phyloP scores from a whole-genome alignment of 2,888 invertebrate species.

The Alloplasta piceator region DNA sequence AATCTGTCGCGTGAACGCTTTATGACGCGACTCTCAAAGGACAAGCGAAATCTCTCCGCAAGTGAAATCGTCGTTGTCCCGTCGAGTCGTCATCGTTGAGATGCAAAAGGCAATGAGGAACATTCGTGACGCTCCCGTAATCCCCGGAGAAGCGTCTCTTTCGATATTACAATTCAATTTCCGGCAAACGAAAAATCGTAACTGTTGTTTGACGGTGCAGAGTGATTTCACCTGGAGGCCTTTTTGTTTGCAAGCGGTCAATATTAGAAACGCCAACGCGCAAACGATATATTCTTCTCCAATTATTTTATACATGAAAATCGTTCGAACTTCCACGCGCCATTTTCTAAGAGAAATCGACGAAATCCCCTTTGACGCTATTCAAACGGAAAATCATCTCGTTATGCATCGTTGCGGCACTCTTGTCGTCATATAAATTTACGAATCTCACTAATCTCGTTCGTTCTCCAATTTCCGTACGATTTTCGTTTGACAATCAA shows the following conservation, averaged over 20 bases:
- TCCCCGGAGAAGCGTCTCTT: constrained; percentile 27
- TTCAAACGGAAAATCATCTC: neutral
- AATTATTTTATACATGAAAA: constrained; percentile 29
- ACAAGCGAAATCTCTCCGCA: constrained; percentile 48
- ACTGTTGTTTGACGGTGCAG: neutral
- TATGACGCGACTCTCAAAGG: constrained; percentile 6
- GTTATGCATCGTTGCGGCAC: neutral
- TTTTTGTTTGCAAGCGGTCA: neutral
- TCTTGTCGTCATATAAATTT: neutral
- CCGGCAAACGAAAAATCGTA: too few species aligned
- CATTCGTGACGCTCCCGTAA: constrained; percentile 53
- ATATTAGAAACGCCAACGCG: constrained; percentile 27
- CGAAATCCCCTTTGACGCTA: neutral
- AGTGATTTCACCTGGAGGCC: neutral
- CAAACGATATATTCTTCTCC: constrained; percentile 22
- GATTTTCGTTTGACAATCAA: too few species aligned
- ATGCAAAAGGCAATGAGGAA: constrained; percentile 43
- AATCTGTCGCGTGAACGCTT: constrained; percentile 15
- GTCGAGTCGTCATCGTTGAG: constrained; percentile 10
- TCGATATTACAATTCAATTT: too few species aligned
- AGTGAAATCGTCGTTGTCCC: constrained; percentile 47
- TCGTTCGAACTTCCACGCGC: neutral
- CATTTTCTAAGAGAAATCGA: constrained; percentile 39
- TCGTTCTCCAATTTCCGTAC: too few species aligned
- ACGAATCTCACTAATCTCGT: too few species aligned